Conservation (phyloP, 1,140 invertebrate genomes). For the Drosophila guanche region DNA sequence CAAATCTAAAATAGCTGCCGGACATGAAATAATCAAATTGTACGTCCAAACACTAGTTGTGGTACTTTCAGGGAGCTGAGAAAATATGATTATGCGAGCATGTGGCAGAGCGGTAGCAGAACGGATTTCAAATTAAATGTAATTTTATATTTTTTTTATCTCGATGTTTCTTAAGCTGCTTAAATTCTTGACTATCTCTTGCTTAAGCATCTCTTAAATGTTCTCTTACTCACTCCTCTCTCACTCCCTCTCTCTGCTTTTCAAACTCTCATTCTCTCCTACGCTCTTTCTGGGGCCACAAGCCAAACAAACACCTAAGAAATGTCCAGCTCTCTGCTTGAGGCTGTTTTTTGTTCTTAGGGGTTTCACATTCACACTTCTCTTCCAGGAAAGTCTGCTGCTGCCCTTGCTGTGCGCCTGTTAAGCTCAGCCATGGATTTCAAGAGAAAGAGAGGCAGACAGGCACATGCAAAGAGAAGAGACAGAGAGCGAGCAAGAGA, state of each 20-base stretch:
- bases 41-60: conserved; percentile 22
- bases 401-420: conserved; percentile 47
- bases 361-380: too few relatives aligned
- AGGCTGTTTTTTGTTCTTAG: too few relatives aligned
- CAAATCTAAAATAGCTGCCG: conserved; percentile 81
- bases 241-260: neutral
- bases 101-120: conserved; percentile 1
- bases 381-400: neutral
- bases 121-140: conserved; percentile 18
- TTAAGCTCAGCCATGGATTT: conserved; percentile 11
- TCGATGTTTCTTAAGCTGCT: too few relatives aligned
- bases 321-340: too few relatives aligned
- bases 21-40: conserved; percentile 78
- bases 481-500: conserved; percentile 45
- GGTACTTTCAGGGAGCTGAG: neutral
- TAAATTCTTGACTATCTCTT: too few relatives aligned
- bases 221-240: neutral
- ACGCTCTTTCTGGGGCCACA: too few relatives aligned
- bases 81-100: conserved; percentile 28
- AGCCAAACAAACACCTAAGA: too few relatives aligned
- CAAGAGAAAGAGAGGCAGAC: conserved; percentile 32
- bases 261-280: too few relatives aligned
- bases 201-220: too few relatives aligned
- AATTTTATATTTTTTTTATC: neutral
- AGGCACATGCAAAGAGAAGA: conserved; percentile 21